Evolutionary conservation across 2,113 vertebrate genomes (phyloP).

Genomic region (Saguinus imperator): DNA sequence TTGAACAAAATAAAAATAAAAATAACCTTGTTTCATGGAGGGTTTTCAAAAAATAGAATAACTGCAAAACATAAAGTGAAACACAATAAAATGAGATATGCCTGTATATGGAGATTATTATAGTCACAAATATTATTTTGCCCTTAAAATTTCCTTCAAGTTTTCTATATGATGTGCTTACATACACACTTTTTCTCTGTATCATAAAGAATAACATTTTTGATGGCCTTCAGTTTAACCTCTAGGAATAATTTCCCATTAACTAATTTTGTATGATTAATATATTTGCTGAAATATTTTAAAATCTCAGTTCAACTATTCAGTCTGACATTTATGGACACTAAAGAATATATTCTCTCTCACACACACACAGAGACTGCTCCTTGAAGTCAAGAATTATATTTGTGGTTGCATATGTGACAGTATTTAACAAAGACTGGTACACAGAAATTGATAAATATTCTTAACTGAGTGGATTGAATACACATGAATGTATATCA

Average conservation of each 20-base stretch:
- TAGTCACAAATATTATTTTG: constrained; percentile 6
- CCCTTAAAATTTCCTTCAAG: neutral
- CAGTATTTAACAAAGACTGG: neutral
- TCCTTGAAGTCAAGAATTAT: neutral
- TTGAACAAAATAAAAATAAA: neutral
- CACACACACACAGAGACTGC: neutral
- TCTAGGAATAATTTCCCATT: neutral
- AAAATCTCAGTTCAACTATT: neutral
- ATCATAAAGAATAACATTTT: constrained; percentile 18
- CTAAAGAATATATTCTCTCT: neutral
- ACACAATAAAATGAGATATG: neutral
- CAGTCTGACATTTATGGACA: neutral
- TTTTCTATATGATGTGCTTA: neutral
- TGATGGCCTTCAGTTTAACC: neutral
- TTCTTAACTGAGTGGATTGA: neutral
- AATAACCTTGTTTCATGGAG: neutral
- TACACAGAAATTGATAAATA: neutral
- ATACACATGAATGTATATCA: neutral
- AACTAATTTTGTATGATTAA: neutral
- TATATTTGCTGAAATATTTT: constrained; percentile 17
- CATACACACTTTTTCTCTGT: neutral
- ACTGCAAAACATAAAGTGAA: neutral
- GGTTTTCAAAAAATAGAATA: neutral
- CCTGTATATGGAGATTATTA: neutral
- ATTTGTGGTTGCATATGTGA: neutral